A percentile compares a stretch with the other conserved stretches of the same genome.
Evolutionary conservation across 2,113 vertebrate genomes (phyloP).

Genomic region (Cercocebus atys): DNA sequence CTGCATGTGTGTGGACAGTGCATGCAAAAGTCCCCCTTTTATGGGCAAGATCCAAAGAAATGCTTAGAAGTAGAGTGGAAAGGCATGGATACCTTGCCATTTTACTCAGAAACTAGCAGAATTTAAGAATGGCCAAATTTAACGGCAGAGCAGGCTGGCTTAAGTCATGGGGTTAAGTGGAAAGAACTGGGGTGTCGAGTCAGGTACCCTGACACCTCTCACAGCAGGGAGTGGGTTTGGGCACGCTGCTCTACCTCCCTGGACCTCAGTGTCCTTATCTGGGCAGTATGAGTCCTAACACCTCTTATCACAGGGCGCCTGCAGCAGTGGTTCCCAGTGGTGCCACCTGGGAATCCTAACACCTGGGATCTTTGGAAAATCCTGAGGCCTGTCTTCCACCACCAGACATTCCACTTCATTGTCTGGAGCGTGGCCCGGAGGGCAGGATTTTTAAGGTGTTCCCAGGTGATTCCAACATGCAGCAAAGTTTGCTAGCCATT

Average conservation of each 20-base stretch:
- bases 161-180: fast-evolving
- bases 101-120: not conserved
- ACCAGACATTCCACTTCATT: not conserved
- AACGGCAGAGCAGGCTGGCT: not conserved
- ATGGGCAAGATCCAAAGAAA: conserved; percentile 21
- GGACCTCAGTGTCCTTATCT: not conserved
- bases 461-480: not conserved
- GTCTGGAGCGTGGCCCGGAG: not conserved
- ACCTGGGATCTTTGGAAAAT: not conserved
- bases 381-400: not conserved
- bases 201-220: not conserved
- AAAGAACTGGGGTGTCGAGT: not conserved
- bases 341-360: not conserved
- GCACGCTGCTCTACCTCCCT: not conserved
- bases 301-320: not conserved
- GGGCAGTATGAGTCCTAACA: not conserved
- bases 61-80: not conserved
- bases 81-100: not conserved
- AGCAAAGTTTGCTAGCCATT: not conserved
- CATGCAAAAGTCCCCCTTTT: not conserved
- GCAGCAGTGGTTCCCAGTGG: not conserved
- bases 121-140: not conserved
- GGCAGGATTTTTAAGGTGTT: not conserved
- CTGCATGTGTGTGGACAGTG: not conserved
- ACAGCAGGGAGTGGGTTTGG: fast-evolving